Base-by-base conservation (phyloP, 2,797 vertebrate species). In the Manis crassicaudata region DNA sequence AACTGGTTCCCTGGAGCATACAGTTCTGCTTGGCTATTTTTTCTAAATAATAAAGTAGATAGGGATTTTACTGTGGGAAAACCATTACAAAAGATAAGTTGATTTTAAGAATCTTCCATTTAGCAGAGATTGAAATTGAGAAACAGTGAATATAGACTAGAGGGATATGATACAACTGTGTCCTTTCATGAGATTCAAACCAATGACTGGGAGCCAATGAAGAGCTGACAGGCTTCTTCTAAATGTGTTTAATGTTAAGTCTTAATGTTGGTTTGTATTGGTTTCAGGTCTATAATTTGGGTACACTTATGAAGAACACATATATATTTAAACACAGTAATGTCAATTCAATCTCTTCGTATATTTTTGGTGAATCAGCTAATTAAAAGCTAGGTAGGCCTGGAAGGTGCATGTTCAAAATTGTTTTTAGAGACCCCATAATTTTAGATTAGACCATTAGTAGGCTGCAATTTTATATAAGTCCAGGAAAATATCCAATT, bases 371-470 rank as follows among this genome's bases (percentile, higher is more conserved):
- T 73, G 29, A 93, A 43, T 62, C 37, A 72, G 35, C 14, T 73
- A 46, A 56, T 90, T 92, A 73, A 90, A 89, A 87, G 13, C 4
- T 75, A 86, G 37, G 62, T 27, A 81, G 37, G 25, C 25, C 32
- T 43, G n/a, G 85, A 70, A 85, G 46, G 32, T 35, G 10, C 68
- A 93, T 40, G 65, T 58, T 89, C 67, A 84, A 86, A 95, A 54
- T 17, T 40, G 88, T 56, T 88, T 95, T 79, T 11, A 29, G 72
- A 76, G 58, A 88, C 62, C 13, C 9, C 27, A 50, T n/a, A 84
- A 50, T 88, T 96, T 88, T 76, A 93, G 62, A 85, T 70, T 63
- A 94, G 60, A 92, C 25, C 25, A 80, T 37, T 63, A 85, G 40
- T 75, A 87, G 52, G 58, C 35, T 93, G 52, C 10, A 77, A 90